Base-by-base conservation (phyloP, 2,113 vertebrate genomes). In the Phodopus roborovskii region DNA sequence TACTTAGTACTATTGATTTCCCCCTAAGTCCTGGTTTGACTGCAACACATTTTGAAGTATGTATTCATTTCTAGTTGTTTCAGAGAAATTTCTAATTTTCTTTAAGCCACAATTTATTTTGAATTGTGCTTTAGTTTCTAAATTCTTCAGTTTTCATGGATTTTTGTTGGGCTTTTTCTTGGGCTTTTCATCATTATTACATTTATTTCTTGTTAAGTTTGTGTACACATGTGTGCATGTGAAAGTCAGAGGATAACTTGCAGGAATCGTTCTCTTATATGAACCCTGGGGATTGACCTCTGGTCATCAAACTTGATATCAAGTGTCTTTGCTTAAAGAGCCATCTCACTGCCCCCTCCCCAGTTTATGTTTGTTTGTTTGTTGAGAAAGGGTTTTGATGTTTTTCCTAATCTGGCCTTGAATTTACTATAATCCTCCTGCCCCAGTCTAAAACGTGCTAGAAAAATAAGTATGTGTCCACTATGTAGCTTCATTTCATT, bases 81-180 rank as follows among this genome's bases (percentile, higher is more conserved):
- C 85, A 88, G 42, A 71, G 30, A 48, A 71, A 45, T 71, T 81
- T 70, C 20, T 71, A 58, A 71, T 81, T 71, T 71, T 24, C n/a
- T 77, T 89, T 58, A 26, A 39, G 6, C 39, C 48, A 66, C 26
- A 66, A 19, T 26, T 85, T 85, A 71, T 64, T 82, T 30, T 56
- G 53, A 56, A 56, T 56, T 62, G 22, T 58, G 30, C 58, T 88
- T 92, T 95, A 36, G 45, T 88, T 94, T 94, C 75, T 22, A 73
- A 91, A 68, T 68, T 68, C 48, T 96, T 91, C 20, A 82, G 16
- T 74, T 94, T 90, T 71, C 36, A 82, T 13, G 20, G 45, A 87
- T 33, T n/a, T 64, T 87, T 89, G 50, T 58, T 96, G 33, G 17
- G 81, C 48, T 64, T 20, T 74, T 81, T 64, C 56, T 17, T 42